Percentiles rank a stretch among this genome's conserved stretches.
These are phyloP conservation scores for Nyleta sp. DNA, from an alignment of 2,888 invertebrate species.

Conservation along the genomic window DNA sequence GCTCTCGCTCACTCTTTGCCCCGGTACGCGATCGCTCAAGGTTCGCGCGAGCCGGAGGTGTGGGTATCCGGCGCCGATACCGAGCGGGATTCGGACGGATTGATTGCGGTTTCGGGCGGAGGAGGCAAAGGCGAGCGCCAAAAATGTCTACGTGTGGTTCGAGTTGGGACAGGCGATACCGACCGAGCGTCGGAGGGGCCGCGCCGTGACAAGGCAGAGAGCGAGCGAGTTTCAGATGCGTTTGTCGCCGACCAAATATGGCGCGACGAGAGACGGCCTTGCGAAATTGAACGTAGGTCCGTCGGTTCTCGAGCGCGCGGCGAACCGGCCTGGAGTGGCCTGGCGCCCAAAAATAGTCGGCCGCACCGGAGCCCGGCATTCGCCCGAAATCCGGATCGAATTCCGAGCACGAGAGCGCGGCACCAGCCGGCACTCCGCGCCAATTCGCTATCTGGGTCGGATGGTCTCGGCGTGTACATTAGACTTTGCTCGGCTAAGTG, in stretches of 20 bases:
- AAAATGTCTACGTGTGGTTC: slow-evolving; percentile 44
- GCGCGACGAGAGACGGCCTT: slow-evolving; percentile 71
- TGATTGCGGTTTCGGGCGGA: neutral
- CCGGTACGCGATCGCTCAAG: slow-evolving; percentile 24
- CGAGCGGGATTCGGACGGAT: neutral
- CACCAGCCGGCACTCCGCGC: neutral
- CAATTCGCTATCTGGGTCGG: slow-evolving; percentile 39
- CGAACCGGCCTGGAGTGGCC: slow-evolving; percentile 40
- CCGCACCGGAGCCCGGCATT: slow-evolving; percentile 1
- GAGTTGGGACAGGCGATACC: slow-evolving; percentile 30
- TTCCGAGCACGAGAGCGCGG: slow-evolving; percentile 1
- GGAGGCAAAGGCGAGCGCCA: neutral
- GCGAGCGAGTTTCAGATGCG: slow-evolving; percentile 59
- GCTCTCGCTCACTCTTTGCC: slow-evolving; percentile 30
- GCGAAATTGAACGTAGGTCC: slow-evolving; percentile 58
- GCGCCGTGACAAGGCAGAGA: slow-evolving; percentile 41
- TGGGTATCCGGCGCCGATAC: neutral
- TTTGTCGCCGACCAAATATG: slow-evolving; percentile 74
- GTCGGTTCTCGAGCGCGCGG: slow-evolving; percentile 46
- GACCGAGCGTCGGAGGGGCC: slow-evolving; percentile 47
- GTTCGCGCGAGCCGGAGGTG: slow-evolving; percentile 7
- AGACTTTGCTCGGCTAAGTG: slow-evolving; percentile 60
- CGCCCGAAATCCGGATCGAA: slow-evolving; percentile 8
- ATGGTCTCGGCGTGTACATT: slow-evolving; percentile 44
- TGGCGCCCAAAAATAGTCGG: slow-evolving; percentile 43